Evolutionary conservation across 37 sponge, comb jelly and placozoan genomes (phyloP).

Genomic region (Beroe ovata): DNA sequence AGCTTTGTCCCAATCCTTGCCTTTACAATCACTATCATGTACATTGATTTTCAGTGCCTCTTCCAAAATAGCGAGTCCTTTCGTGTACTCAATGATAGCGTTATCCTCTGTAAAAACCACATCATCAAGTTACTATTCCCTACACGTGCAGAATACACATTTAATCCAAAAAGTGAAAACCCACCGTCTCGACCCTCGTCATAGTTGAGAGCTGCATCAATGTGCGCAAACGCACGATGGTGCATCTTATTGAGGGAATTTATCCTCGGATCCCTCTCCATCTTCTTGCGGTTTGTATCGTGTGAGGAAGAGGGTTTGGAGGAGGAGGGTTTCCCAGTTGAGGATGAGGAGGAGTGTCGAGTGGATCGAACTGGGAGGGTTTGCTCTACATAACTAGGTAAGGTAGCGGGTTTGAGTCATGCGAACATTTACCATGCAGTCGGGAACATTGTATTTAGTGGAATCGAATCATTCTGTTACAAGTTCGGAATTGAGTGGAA

Average conservation of each 20-base stretch:
- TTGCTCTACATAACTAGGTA: neutral
- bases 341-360: neutral
- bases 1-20: conserved; percentile 44
- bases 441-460: neutral
- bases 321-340: neutral
- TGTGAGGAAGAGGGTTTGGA: neutral
- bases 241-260: conserved; percentile 13
- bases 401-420: neutral
- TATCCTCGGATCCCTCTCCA: conserved; percentile 26
- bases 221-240: conserved; percentile 30
- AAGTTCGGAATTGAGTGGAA: too few relatives aligned
- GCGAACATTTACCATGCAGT: neutral
- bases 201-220: conserved; percentile 51
- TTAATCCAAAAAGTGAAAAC: too few relatives aligned
- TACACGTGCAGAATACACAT: neutral
- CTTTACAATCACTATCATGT: conserved; percentile 37
- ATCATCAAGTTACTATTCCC: neutral
- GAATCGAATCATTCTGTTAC: too few relatives aligned
- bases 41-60: conserved; percentile 30
- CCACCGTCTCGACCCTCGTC: conserved; percentile 33
- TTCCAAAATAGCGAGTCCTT: conserved; percentile 26
- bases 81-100: conserved; percentile 40
- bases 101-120: neutral
- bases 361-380: neutral
- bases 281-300: neutral